Percentiles rank a stretch among this genome's conserved stretches.
Conservation (phyloP, 2,113 vertebrate genomes). For the Heliornis fulica region DNA sequence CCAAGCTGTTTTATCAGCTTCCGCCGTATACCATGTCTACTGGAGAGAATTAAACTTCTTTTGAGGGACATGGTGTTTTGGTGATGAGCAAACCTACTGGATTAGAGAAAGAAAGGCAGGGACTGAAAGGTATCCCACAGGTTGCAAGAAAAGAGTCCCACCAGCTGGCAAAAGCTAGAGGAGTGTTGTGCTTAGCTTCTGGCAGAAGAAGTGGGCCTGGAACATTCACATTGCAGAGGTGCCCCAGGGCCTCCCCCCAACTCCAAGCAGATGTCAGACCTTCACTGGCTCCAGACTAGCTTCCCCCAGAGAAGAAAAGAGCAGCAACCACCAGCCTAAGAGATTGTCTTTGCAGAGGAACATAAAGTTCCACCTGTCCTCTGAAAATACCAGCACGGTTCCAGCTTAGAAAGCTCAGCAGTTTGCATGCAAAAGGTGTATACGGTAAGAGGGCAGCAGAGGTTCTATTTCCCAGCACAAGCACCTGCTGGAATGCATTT, state of each 20-base stretch:
- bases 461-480: neutral
- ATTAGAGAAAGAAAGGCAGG: constrained; percentile 23
- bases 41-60: constrained; percentile 74
- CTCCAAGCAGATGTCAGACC: neutral
- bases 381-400: neutral
- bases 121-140: constrained; percentile 50
- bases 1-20: constrained; percentile 80
- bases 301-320: neutral
- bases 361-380: neutral
- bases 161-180: neutral
- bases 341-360: neutral
- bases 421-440: neutral
- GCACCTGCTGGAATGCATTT: neutral
- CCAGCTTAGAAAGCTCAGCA: neutral
- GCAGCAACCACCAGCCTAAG: neutral
- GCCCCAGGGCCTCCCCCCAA: neutral
- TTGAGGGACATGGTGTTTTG: constrained; percentile 74
- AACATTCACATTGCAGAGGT: neutral
- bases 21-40: constrained; percentile 77
- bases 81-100: constrained; percentile 75
- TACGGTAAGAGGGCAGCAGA: neutral
- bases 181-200: neutral
- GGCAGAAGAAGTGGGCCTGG: neutral
- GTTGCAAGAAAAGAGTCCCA: neutral
- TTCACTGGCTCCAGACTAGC: neutral